phyloP scores from a whole-genome alignment of 2,113 vertebrate genomes.

The Paramisgurnus dabryanus region DNA sequence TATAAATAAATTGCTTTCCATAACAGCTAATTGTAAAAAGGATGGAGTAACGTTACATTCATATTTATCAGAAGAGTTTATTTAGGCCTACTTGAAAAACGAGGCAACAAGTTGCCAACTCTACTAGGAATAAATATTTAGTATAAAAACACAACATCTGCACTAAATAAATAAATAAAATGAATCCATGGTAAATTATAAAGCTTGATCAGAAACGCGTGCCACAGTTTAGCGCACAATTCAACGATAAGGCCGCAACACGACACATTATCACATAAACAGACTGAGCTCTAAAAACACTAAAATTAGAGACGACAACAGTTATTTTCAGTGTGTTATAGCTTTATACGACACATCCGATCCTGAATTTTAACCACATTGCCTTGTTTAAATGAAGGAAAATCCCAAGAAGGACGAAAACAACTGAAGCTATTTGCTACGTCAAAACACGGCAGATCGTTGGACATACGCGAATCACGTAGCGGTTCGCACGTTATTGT shows the following conservation, averaged over 20 bases:
- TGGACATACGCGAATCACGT: background rate
- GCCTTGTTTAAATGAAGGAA: background rate
- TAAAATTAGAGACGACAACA: background rate
- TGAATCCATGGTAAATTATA: too few species aligned
- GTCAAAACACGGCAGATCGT: background rate
- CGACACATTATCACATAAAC: constrained; percentile 1
- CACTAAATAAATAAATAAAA: background rate
- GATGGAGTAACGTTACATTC: too few species aligned
- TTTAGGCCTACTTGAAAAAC: too few species aligned
- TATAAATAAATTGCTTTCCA: too few species aligned
- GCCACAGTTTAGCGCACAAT: background rate
- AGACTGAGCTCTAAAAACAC: background rate
- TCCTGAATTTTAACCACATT: background rate
- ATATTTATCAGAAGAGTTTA: too few species aligned
- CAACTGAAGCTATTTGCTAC: background rate
- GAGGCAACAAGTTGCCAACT: too few species aligned
- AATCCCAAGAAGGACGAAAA: background rate
- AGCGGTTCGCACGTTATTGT: background rate
- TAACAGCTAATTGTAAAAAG: too few species aligned
- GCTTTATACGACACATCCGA: background rate
- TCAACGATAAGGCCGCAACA: background rate
- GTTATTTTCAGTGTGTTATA: background rate
- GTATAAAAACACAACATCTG: too few species aligned
- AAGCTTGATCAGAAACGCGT: too few species aligned
- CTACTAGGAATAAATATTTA: too few species aligned